These are phyloP conservation scores for Lamproptera curius DNA, from an alignment of 2,888 invertebrate species.

Conservation along the genomic window DNA sequence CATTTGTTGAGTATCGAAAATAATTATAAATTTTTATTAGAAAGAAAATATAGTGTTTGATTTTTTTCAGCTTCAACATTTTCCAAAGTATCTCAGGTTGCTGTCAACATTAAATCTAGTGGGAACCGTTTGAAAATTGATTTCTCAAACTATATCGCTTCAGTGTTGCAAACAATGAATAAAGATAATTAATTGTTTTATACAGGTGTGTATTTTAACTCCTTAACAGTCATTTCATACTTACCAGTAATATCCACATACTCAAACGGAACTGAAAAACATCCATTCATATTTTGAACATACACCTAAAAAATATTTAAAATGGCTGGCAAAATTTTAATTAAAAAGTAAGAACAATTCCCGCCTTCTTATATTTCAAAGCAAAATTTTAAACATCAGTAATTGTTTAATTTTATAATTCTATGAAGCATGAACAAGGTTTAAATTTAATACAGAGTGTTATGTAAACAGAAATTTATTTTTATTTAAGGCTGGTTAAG, in stretches of 20 bases:
- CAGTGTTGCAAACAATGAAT: constrained; percentile 61
- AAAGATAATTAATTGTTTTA: constrained; percentile 39
- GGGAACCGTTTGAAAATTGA: constrained; percentile 78
- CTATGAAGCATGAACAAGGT: constrained; percentile 23
- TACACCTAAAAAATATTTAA: constrained; percentile 17
- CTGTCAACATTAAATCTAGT: constrained; percentile 77
- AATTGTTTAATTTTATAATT: no score
- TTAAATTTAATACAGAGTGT: constrained; percentile 47
- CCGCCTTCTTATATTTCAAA: no score
- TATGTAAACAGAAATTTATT: constrained; percentile 58
- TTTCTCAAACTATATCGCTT: constrained; percentile 69
- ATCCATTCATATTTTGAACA: constrained; percentile 37
- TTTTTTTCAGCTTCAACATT: constrained; percentile 76
- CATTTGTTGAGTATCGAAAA: not conserved
- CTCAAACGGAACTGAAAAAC: constrained; percentile 43
- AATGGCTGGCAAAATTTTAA: not conserved
- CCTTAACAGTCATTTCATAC: constrained; percentile 30
- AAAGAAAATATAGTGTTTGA: constrained; percentile 3
- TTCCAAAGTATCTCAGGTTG: constrained; percentile 78
- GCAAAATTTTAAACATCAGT: no score
- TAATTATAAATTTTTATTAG: not conserved
- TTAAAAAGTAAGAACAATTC: not conserved
- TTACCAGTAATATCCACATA: constrained; percentile 23
- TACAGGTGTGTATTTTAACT: constrained; percentile 15
- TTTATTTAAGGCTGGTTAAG: constrained; percentile 56